A percentile compares a stretch with the other conserved stretches of the same genome.
phyloP scores from a whole-genome alignment of 1,140 invertebrate genomes.

The Apocrypta bakeri region DNA sequence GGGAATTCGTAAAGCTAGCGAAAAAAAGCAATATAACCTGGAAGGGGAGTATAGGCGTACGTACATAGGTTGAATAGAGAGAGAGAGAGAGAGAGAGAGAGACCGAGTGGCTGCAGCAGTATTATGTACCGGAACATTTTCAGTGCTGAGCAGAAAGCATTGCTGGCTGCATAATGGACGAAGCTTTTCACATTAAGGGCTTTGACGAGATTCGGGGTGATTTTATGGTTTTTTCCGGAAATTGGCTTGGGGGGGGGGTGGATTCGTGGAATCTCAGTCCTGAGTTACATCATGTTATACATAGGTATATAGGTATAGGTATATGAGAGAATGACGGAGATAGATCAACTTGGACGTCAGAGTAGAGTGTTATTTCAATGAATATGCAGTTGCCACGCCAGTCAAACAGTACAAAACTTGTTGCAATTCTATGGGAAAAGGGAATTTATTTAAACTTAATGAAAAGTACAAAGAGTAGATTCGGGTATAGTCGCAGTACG shows the following conservation, averaged over 20 bases:
- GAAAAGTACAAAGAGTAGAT: not conserved
- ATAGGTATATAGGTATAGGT: too few relatives aligned
- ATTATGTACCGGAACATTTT: not conserved
- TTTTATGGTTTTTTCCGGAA: conserved; percentile 53
- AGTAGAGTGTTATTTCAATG: too few relatives aligned
- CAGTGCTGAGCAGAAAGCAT: not conserved
- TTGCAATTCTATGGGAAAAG: too few relatives aligned
- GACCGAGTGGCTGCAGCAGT: too few relatives aligned
- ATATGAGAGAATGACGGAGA: too few relatives aligned
- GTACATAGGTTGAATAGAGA: too few relatives aligned
- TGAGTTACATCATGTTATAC: not conserved
- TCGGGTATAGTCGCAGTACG: not conserved
- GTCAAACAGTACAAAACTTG: not conserved
- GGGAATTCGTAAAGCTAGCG: not conserved
- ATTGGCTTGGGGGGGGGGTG: not conserved
- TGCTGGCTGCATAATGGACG: not conserved
- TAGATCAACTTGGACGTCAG: not conserved
- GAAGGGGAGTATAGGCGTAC: too few relatives aligned
- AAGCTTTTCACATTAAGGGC: not conserved
- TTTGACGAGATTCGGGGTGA: conserved; percentile 18
- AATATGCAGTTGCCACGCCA: too few relatives aligned
- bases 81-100: too few relatives aligned
- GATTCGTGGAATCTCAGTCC: conserved; percentile 12
- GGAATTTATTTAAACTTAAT: not conserved
- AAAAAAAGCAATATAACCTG: not conserved